These are phyloP conservation scores for Recurvirostra avosetta DNA, from an alignment of 2,113 vertebrate species.

Conservation along the genomic window DNA sequence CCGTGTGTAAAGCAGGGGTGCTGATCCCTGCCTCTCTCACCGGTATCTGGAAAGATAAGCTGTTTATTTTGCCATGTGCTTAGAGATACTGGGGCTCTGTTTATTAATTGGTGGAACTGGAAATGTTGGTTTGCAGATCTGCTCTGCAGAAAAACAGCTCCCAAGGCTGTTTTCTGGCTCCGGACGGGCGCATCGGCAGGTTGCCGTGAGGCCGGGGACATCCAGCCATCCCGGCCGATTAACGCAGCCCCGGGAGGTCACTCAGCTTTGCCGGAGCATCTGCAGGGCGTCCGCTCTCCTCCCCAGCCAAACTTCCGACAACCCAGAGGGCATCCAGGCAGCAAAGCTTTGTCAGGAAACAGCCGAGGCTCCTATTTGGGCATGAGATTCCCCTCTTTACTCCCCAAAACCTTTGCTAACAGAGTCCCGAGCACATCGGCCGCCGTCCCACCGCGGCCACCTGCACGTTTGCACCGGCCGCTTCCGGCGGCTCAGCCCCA, in stretches of 20 bases:
- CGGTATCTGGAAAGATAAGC: accelerated
- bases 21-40: not conserved
- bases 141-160: not conserved
- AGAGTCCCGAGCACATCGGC: not conserved
- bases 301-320: not conserved
- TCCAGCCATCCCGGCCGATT: accelerated
- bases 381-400: not conserved
- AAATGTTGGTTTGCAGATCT: not conserved
- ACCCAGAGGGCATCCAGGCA: not conserved
- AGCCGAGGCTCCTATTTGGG: not conserved
- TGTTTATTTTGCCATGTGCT: not conserved
- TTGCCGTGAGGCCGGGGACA: not conserved
- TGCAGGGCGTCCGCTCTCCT: accelerated
- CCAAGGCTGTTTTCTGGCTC: not conserved
- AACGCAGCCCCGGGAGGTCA: not conserved
- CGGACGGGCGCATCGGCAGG: accelerated
- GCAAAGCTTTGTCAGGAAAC: not conserved
- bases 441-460: not conserved
- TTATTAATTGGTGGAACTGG: not conserved
- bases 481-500: not conserved
- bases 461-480: not conserved
- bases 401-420: not conserved
- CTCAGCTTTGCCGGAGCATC: not conserved
- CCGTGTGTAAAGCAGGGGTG: not conserved
- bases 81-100: not conserved